Percentiles rank a stretch among this genome's conserved stretches.
Evolutionary conservation across 1,140 invertebrate genomes (phyloP).

Genomic region (Drosophila ambigua): DNA sequence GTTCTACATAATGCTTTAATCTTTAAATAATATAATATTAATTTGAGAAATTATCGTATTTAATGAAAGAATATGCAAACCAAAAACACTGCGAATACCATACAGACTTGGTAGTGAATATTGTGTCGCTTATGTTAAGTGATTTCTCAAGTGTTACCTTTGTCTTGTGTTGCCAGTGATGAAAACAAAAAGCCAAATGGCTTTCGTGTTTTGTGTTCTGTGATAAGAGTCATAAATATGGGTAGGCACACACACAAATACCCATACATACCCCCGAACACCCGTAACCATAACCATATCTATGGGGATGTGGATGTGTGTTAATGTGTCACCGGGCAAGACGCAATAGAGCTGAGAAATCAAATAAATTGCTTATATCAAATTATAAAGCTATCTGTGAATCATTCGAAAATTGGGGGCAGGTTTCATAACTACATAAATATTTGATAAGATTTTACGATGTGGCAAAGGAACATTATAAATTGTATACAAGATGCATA

Average conservation of each 20-base stretch:
- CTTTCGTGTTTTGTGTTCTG: constrained; percentile 30
- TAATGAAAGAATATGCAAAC: too few relatives aligned
- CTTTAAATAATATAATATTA: too few relatives aligned
- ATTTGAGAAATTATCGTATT: too few relatives aligned
- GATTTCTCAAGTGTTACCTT: constrained; percentile 61
- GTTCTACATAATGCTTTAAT: too few relatives aligned
- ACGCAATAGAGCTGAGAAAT: constrained; percentile 40
- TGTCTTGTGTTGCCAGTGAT: constrained; percentile 30
- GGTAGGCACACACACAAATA: too few relatives aligned
- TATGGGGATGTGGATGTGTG: neutral
- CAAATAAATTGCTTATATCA: constrained; percentile 32
- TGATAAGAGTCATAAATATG: constrained; percentile 40
- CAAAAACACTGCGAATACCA: too few relatives aligned
- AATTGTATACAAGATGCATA: too few relatives aligned
- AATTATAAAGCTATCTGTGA: constrained; percentile 38
- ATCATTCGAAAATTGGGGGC: constrained; percentile 27
- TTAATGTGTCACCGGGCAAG: constrained; percentile 38
- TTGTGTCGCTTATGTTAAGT: constrained; percentile 54
- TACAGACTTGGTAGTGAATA: too few relatives aligned
- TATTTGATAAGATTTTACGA: constrained; percentile 25
- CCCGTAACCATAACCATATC: too few relatives aligned
- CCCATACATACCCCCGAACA: too few relatives aligned
- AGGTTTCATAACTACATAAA: constrained; percentile 23
- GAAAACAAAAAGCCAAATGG: constrained; percentile 52
- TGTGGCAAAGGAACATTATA: constrained; percentile 2